Evolutionary conservation across 2,888 invertebrate species (phyloP).

Genomic region (Neoaliturus tenellus): DNA sequence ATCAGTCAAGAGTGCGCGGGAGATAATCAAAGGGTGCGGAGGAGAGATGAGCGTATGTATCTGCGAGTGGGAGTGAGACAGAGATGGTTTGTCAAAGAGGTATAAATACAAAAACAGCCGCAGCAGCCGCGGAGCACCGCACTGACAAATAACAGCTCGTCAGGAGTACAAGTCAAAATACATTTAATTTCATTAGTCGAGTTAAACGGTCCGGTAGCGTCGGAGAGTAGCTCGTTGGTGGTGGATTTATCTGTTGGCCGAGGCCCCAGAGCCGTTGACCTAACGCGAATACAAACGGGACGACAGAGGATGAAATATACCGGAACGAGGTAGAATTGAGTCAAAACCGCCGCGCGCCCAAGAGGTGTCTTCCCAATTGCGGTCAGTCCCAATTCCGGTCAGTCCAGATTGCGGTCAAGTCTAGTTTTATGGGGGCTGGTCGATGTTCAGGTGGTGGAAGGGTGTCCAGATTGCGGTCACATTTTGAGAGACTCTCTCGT

Average conservation of each 20-base stretch:
- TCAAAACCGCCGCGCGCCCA: neutral
- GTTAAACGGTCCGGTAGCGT: constrained; percentile 31
- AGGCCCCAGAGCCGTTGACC: neutral
- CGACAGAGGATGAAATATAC: neutral
- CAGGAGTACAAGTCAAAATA: constrained; percentile 52
- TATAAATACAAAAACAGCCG: constrained; percentile 36
- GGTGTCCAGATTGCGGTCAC: too few relatives aligned
- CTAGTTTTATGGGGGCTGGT: too few relatives aligned
- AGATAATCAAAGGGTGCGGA: constrained; percentile 21
- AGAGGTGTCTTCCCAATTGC: too few relatives aligned
- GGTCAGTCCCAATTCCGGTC: too few relatives aligned
- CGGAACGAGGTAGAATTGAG: neutral
- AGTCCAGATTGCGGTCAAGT: too few relatives aligned
- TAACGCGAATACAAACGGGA: neutral
- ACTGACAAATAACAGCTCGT: constrained; percentile 44
- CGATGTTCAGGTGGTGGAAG: too few relatives aligned
- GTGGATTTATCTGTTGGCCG: constrained; percentile 40
- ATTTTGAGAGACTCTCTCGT: too few relatives aligned
- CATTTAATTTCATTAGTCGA: constrained; percentile 55
- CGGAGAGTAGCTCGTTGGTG: constrained; percentile 7
- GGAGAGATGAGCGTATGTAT: constrained; percentile 37
- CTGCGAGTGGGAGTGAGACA: neutral
- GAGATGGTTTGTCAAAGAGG: constrained; percentile 12
- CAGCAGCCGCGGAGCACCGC: neutral
- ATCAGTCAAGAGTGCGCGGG: constrained; percentile 35